Evolutionary conservation across 1,140 invertebrate genomes (phyloP).

Genomic region (Eueides isabella): DNA sequence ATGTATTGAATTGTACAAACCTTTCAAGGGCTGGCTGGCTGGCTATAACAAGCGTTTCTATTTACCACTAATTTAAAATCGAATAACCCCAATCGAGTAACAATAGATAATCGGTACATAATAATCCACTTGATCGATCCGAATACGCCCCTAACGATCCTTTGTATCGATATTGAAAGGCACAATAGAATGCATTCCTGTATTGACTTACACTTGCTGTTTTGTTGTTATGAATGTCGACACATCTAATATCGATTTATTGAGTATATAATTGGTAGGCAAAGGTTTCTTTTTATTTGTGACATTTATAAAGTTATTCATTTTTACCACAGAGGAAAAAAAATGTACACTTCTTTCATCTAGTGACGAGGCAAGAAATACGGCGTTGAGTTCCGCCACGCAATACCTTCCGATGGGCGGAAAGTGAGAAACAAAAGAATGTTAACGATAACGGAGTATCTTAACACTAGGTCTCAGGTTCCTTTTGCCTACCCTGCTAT

Average conservation of each 20-base stretch:
- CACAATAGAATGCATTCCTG: conserved; percentile 27
- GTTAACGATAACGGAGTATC: too few species aligned
- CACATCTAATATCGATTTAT: conserved; percentile 1
- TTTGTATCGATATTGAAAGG: conserved; percentile 38
- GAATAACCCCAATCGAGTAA: conserved; percentile 36
- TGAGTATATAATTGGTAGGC: not conserved
- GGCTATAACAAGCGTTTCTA: conserved; percentile 17
- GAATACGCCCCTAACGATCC: conserved; percentile 40
- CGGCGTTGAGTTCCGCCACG: too few species aligned
- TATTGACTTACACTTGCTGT: conserved; percentile 41
- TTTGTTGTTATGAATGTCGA: conserved; percentile 16
- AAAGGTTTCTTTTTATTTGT: not conserved
- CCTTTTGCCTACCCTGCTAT: too few species aligned
- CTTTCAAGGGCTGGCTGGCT: not conserved
- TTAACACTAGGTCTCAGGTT: too few species aligned
- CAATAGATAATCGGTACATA: conserved; percentile 41
- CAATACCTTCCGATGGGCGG: too few species aligned
- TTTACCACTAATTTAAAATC: conserved; percentile 29
- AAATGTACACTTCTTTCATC: too few species aligned
- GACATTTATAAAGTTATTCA: not conserved
- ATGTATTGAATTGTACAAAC: conserved; percentile 5
- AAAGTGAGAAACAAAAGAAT: too few species aligned
- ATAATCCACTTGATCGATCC: conserved; percentile 41
- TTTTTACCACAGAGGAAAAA: not conserved
- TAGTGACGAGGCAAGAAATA: too few species aligned